Percentiles rank a stretch among this genome's conserved stretches.
These are phyloP conservation scores for Actinia equina DNA, from an alignment of 64 coral and sea anemone genomes.

Conservation along the genomic window DNA sequence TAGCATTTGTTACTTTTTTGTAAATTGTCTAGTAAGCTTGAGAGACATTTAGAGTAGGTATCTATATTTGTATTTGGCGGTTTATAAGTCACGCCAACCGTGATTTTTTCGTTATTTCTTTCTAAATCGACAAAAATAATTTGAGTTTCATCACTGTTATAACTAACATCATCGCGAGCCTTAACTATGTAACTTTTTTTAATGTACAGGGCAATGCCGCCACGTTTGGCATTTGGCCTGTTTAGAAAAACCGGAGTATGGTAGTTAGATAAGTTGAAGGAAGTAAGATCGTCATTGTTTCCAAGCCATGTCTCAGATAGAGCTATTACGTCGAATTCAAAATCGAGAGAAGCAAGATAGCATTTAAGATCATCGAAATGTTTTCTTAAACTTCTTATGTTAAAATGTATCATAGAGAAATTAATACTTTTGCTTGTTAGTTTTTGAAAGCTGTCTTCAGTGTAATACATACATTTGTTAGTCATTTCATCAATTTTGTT, in stretches of 20 bases:
- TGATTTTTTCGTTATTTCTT: no score
- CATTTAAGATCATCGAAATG: conserved; percentile 19
- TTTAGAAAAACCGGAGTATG: background rate
- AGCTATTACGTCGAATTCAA: conserved; percentile 26
- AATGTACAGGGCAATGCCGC: background rate
- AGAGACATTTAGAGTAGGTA: no score
- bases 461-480: background rate
- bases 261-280: background rate
- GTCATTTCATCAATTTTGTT: background rate
- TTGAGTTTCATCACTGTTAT: no score
- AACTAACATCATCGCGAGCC: no score
- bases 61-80: no score
- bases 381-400: conserved; percentile 13
- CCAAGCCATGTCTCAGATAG: background rate
- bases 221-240: background rate
- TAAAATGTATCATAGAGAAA: conserved; percentile 36
- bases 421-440: background rate
- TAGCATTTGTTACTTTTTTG: no score
- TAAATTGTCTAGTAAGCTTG: no score
- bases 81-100: no score
- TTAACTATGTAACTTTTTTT: background rate
- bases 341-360: background rate
- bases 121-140: no score
- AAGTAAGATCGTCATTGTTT: background rate
- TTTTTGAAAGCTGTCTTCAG: background rate